Evolutionary conservation across 2,797 vertebrate species (phyloP).

Genomic region (Salarias fasciatus): DNA sequence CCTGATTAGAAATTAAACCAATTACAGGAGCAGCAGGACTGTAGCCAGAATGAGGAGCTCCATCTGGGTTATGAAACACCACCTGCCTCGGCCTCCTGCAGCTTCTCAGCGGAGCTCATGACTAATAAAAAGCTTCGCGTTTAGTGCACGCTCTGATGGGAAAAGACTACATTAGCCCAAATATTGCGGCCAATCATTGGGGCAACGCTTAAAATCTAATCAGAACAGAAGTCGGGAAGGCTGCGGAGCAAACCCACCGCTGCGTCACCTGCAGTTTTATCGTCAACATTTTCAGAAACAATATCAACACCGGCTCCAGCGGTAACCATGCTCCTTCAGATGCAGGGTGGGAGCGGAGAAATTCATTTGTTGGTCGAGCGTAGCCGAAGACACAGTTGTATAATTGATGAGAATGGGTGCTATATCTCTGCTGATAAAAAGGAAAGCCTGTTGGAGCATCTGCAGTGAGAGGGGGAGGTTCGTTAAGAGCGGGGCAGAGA

Average conservation of each 20-base stretch:
- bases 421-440: slow-evolving; percentile 43
- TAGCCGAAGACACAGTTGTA: slow-evolving; percentile 50
- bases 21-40: background rate
- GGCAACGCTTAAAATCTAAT: slow-evolving; percentile 1
- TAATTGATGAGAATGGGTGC: slow-evolving; percentile 55
- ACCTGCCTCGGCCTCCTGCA: slow-evolving; percentile 25
- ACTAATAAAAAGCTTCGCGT: slow-evolving; percentile 11
- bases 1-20: background rate
- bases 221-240: background rate
- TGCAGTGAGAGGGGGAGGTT: slow-evolving; percentile 1
- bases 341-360: slow-evolving; percentile 18
- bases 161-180: background rate
- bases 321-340: slow-evolving; percentile 1
- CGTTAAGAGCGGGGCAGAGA: no score
- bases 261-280: background rate
- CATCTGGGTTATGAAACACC: slow-evolving; percentile 29
- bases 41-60: no score
- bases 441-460: slow-evolving; percentile 8
- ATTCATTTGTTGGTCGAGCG: slow-evolving; percentile 34
- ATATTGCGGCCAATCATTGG: slow-evolving; percentile 15
- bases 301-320: background rate
- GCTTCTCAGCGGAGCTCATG: background rate
- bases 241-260: no score
- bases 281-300: background rate
- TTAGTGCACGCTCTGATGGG: background rate